These are phyloP conservation scores for Chaetogeoica ovagalla DNA, from an alignment of 2,888 invertebrate genomes.

Conservation along the genomic window DNA sequence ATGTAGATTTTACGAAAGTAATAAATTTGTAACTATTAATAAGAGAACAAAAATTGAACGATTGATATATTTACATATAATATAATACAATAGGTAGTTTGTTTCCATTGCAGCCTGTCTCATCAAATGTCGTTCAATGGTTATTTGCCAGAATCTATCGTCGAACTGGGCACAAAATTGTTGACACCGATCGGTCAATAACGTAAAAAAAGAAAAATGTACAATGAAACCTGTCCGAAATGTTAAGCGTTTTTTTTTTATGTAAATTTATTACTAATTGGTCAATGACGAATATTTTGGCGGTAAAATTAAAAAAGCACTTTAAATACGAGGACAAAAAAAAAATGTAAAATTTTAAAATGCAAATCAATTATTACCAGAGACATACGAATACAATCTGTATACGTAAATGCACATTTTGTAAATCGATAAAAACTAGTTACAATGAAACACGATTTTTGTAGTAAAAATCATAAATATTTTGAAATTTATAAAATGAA, in stretches of 20 bases:
- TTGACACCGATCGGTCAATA: not conserved
- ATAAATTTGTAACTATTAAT: too few relatives aligned
- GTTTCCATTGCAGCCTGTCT: not conserved
- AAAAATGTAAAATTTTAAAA: not conserved
- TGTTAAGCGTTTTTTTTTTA: not conserved
- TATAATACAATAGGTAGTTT: too few relatives aligned
- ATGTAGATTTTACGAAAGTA: too few relatives aligned
- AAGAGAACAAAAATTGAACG: not conserved
- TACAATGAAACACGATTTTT: not conserved
- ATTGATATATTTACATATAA: not conserved
- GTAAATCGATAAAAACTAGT: not conserved
- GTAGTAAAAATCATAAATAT: not conserved
- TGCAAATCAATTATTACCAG: not conserved
- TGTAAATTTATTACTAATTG: not conserved
- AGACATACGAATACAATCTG: not conserved
- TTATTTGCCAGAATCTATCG: not conserved
- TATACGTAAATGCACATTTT: not conserved
- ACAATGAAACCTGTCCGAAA: slow-evolving; percentile 1
- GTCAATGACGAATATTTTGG: not conserved
- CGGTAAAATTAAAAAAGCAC: not conserved
- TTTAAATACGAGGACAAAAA: not conserved
- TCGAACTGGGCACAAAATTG: not conserved
- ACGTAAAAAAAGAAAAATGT: not conserved
- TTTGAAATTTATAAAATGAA: not conserved
- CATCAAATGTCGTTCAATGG: not conserved